Base-by-base conservation (phyloP, 2,113 vertebrate genomes). In the Albula goreensis region DNA sequence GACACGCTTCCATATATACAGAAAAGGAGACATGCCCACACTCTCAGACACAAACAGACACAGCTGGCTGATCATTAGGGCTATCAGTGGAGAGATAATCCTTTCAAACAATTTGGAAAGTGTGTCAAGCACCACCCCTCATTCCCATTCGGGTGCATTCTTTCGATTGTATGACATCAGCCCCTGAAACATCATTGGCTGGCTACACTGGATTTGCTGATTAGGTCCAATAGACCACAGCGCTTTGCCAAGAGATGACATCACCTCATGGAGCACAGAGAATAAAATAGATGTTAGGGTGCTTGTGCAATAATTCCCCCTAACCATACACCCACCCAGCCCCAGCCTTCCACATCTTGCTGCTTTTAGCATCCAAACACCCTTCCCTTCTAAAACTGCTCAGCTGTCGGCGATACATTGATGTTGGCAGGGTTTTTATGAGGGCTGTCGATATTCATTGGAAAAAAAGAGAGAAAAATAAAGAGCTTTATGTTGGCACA, bases 1-100 rank as follows among this genome's bases (percentile, higher is more conserved):
- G 31, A 41, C 10, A 9, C n/a, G 8, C 70, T 74, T 10, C 31
- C 22, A 66, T 4, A 5, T 41, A 79, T 13, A 79, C 10, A 51
- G 60, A 19, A 70, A 11, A 19, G 5, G 8, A 10, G 22, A 25
- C 6, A 82, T 31, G 13, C 49, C 63, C 25, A 82, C 82, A 48
- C 82, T 8, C 56, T 12, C 31, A 86, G 56, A 86, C 80, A 77
- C 80, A 86, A 53, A 85, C 84, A 85, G 51, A 85, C 53, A 80
- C 53, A 81, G 56, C 48, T 50, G 78, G 79, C 79, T 79, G 85
- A 50, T 81, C 48, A 63, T 70, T 22, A 31, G 56, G 9, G 22
- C 78, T 66, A 13, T 80, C 63, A 50, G 22, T 31, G 63, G 60
- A 31, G 10, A 82, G 66, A 77, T 66, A 53, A 78, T 82, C 81